Percentiles rank a stretch among this genome's conserved stretches.
Conservation (phyloP, 2,113 vertebrate species). For the Paramisgurnus dabryanus region DNA sequence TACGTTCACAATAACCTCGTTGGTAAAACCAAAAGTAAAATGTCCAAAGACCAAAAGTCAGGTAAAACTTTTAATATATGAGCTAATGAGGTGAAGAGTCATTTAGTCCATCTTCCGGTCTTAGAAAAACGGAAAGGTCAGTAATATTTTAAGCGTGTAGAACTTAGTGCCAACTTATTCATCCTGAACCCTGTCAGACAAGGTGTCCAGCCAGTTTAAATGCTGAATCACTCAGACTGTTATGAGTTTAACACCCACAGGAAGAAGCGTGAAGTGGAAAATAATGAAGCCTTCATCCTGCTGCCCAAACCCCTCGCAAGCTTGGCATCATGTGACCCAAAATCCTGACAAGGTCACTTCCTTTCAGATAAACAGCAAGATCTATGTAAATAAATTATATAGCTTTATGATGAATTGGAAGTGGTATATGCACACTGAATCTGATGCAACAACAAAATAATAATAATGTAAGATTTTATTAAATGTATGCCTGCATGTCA, state of each 20-base stretch:
- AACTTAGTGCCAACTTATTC: constrained; percentile 24
- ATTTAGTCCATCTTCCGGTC: constrained; percentile 56
- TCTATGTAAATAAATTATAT: not conserved
- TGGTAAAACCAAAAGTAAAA: too few relatives aligned
- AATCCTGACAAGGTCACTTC: constrained; percentile 38
- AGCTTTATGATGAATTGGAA: not conserved
- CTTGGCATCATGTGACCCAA: constrained; percentile 27
- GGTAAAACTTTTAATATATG: too few relatives aligned
- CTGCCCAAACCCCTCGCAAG: constrained; percentile 51
- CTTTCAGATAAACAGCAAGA: constrained; percentile 18
- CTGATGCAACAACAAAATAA: too few relatives aligned
- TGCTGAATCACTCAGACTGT: constrained; percentile 49
- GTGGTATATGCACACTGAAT: too few relatives aligned
- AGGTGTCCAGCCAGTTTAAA: constrained; percentile 13
- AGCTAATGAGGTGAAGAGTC: not conserved
- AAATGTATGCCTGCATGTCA: too few relatives aligned
- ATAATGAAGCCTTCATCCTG: constrained; percentile 68
- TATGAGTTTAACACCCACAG: constrained; percentile 66
- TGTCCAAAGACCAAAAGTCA: too few relatives aligned
- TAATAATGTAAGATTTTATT: too few relatives aligned
- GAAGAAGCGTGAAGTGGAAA: constrained; percentile 69
- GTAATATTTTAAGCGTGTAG: not conserved
- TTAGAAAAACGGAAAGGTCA: constrained; percentile 5
- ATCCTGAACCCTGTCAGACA: constrained; percentile 27
- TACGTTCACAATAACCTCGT: not conserved